Percentiles rank a stretch among this genome's conserved stretches.
These are phyloP conservation scores for Caenorhabditis briggsae DNA, from an alignment of 1,140 invertebrate species.

Conservation along the genomic window DNA sequence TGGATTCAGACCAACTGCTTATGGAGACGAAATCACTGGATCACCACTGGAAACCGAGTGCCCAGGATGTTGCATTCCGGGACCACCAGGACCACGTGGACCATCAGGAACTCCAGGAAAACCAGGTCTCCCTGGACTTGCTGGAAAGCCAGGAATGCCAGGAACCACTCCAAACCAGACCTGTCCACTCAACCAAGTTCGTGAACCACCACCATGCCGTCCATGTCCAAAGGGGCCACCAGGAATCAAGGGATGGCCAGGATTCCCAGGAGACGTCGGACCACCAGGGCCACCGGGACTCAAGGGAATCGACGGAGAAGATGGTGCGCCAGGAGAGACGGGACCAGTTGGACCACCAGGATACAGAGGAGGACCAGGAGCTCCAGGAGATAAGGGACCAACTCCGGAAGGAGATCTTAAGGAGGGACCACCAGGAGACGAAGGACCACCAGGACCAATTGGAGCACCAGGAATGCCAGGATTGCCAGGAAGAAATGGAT, in stretches of 20 bases:
- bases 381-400: constrained; percentile 77
- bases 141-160: constrained; percentile 70
- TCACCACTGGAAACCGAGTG: constrained; percentile 75
- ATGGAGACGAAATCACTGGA: constrained; percentile 69
- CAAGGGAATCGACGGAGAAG: constrained; percentile 75
- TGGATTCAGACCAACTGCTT: constrained; percentile 62
- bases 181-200: constrained; percentile 70
- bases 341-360: constrained; percentile 75
- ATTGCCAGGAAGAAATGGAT: constrained; percentile 76
- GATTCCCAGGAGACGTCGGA: constrained; percentile 70
- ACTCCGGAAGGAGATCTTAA: constrained; percentile 76
- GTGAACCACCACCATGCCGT: constrained; percentile 76
- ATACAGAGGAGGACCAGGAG: constrained; percentile 72
- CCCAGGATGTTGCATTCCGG: constrained; percentile 70
- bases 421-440: constrained; percentile 77
- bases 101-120: constrained; percentile 71
- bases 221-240: constrained; percentile 77
- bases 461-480: constrained; percentile 76
- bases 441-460: constrained; percentile 75
- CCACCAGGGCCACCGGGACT: constrained; percentile 62
- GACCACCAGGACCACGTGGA: constrained; percentile 64
- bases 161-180: constrained; percentile 76
- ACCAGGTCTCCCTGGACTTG: constrained; percentile 73
- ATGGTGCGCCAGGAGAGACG: constrained; percentile 74
- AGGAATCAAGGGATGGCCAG: constrained; percentile 78